Conservation (phyloP, 2,888 invertebrate species). For the Tineola bisselliella region DNA sequence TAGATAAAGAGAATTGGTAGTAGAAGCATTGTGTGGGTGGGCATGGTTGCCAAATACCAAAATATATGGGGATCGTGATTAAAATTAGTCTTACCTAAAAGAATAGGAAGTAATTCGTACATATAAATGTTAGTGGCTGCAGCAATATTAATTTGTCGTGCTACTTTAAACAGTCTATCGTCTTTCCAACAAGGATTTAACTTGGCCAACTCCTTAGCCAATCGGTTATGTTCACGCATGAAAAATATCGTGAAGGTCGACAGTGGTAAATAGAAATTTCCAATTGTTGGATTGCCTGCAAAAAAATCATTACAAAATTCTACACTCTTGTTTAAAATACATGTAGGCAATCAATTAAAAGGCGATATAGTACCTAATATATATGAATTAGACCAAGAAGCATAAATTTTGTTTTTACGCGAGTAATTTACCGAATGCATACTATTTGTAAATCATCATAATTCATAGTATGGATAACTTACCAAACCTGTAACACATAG, state of each 20-base stretch:
- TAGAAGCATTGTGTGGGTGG: too few species aligned
- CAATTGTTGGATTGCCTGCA: constrained; percentile 27
- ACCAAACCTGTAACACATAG: constrained; percentile 44
- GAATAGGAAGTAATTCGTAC: constrained; percentile 40
- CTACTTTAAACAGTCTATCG: constrained; percentile 45
- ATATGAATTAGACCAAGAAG: too few species aligned
- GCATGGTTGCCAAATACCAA: too few species aligned
- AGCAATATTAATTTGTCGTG: constrained; percentile 44
- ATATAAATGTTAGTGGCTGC: constrained; percentile 41
- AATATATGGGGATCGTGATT: too few species aligned
- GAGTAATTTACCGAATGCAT: too few species aligned
- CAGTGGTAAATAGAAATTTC: constrained; percentile 39
- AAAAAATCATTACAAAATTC: too few species aligned
- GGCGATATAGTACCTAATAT: too few species aligned
- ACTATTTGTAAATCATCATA: too few species aligned
- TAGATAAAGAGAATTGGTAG: too few species aligned
- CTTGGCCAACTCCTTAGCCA: constrained; percentile 33
- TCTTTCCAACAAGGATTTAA: constrained; percentile 52
- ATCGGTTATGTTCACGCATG: constrained; percentile 45
- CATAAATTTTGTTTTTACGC: too few species aligned
- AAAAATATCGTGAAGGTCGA: constrained; percentile 42
- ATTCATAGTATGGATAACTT: constrained; percentile 18
- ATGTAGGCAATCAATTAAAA: too few species aligned
- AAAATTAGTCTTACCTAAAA: constrained; percentile 35
- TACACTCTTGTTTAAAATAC: too few species aligned